Percentiles rank a stretch among this genome's conserved stretches.
Conservation (phyloP, 1,140 invertebrate species). For the Harlomillsia oculata region DNA sequence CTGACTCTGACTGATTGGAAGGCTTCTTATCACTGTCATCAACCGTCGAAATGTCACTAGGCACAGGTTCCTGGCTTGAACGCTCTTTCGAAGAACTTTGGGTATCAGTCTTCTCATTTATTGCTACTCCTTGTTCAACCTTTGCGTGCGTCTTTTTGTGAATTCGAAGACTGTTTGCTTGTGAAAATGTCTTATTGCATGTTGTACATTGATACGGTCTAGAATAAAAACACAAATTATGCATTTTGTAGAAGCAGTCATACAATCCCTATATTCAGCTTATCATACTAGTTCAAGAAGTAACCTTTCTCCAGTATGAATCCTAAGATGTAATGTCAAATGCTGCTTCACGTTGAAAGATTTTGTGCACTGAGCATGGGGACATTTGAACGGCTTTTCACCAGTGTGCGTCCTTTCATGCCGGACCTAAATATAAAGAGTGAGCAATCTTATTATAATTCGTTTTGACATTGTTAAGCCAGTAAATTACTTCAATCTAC, state of each 20-base stretch:
- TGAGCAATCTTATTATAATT: no score
- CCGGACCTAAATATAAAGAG: no score
- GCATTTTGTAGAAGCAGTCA: no score
- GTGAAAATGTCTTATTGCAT: slow-evolving; percentile 6
- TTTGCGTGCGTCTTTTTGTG: slow-evolving; percentile 10
- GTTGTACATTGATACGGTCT: slow-evolving; percentile 1
- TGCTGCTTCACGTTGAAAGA: slow-evolving; percentile 73
- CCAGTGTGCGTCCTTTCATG: slow-evolving; percentile 77
- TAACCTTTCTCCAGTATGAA: slow-evolving; percentile 72
- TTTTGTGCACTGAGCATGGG: slow-evolving; percentile 70
- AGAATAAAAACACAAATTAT: neutral
- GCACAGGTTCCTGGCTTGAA: no score
- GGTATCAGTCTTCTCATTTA: no score
- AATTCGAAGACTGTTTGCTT: slow-evolving; percentile 9
- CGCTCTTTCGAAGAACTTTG: no score
- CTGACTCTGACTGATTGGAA: no score
- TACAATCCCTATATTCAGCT: neutral
- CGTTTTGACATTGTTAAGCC: no score
- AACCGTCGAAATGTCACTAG: no score
- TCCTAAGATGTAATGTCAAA: slow-evolving; percentile 70
- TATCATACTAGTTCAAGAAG: neutral
- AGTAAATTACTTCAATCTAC: no score
- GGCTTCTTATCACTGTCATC: no score
- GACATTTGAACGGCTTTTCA: slow-evolving; percentile 69
- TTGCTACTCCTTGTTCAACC: no score